Conservation (phyloP, 2,888 invertebrate genomes). For the Plebejus anna region DNA sequence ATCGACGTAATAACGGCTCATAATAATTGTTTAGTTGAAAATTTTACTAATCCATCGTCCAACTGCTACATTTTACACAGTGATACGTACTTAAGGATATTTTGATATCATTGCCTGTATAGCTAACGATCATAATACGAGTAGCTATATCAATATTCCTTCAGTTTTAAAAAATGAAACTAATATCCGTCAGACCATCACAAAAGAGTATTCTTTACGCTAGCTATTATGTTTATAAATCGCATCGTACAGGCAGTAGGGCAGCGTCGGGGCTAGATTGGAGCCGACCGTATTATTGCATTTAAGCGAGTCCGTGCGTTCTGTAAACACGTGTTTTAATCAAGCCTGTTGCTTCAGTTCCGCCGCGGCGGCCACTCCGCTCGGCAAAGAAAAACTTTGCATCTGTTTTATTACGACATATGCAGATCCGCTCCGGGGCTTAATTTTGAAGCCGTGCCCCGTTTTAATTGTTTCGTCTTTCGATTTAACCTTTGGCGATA, state of each 20-base stretch:
- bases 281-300: conserved; percentile 53
- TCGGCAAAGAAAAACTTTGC: conserved; percentile 79
- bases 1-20: too few species aligned
- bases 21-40: too few species aligned
- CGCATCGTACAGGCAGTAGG: conserved; percentile 26
- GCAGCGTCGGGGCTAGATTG: conserved; percentile 38
- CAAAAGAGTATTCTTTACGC: neutral
- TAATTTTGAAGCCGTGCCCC: conserved; percentile 68
- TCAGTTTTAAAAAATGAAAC: neutral
- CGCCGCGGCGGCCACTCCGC: conserved; percentile 69
- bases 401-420: conserved; percentile 79
- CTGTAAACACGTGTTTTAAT: conserved; percentile 79
- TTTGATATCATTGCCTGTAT: neutral
- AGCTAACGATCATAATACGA: neutral
- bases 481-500: conserved; percentile 48
- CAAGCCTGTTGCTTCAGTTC: conserved; percentile 77
- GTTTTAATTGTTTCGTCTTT: conserved; percentile 68
- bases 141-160: neutral
- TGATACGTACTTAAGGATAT: neutral
- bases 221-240: conserved; percentile 11
- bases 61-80: too few species aligned
- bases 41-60: too few species aligned
- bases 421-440: conserved; percentile 65
- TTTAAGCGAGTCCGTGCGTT: conserved; percentile 68
- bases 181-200: neutral